A percentile compares a stretch with the other conserved stretches of the same genome.
These are phyloP conservation scores for Furcifer pardalis DNA, from an alignment of 2,797 vertebrate species.

Conservation along the genomic window DNA sequence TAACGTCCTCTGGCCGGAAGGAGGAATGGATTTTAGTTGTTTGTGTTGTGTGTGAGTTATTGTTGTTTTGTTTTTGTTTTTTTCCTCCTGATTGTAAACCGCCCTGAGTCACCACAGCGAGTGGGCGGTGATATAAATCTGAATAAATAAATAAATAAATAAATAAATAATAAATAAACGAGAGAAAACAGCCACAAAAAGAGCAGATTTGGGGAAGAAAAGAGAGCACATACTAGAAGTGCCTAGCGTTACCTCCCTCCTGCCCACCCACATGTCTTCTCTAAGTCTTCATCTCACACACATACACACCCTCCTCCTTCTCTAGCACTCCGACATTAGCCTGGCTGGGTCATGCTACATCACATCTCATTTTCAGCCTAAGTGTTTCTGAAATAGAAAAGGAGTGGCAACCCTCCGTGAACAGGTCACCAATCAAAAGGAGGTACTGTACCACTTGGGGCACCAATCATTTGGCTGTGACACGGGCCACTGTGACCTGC, in stretches of 20 bases:
- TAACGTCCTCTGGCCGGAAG: too few species aligned
- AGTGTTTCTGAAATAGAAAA: neutral
- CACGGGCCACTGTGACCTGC: conserved; percentile 20
- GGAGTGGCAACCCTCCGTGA: neutral
- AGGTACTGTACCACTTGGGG: conserved; percentile 15
- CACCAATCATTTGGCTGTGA: conserved; percentile 26
- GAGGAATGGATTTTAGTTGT: too few species aligned
- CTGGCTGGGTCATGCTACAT: neutral
- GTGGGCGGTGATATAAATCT: too few species aligned
- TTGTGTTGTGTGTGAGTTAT: too few species aligned
- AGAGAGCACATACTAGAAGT: neutral
- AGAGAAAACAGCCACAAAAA: too few species aligned
- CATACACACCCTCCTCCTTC: neutral
- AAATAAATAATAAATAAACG: too few species aligned
- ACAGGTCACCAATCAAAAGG: conserved; percentile 11
- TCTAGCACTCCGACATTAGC: neutral
- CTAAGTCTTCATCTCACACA: neutral
- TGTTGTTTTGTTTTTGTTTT: too few species aligned
- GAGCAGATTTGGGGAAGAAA: neutral
- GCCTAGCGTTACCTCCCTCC: neutral
- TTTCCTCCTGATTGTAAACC: too few species aligned
- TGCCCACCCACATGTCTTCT: neutral
- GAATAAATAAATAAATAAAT: too few species aligned
- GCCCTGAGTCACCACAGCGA: too few species aligned
- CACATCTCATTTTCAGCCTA: conserved; percentile 2